Evolutionary conservation across 2,888 invertebrate species (phyloP), one percentile per base, ranked within the genome.

Genomic region (Brassicogethes aeneus): DNA sequence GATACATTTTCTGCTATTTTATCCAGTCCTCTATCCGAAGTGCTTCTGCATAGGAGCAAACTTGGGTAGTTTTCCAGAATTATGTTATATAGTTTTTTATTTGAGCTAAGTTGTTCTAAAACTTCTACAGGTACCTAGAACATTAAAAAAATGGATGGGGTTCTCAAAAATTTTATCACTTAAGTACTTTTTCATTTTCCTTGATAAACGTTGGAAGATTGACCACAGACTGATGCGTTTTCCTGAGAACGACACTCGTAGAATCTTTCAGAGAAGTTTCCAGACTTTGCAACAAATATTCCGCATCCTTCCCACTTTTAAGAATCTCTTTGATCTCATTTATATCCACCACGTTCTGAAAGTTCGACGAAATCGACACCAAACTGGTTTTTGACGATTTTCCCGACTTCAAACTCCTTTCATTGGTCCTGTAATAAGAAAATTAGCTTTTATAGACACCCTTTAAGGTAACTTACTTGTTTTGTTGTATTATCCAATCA

Each of bases 401-500:
- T 37, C 48, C 50, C 3, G 56, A 56, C 42, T 57, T 55, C 5
- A 48, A 40, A 33, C 50, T 49, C 41, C 13, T 32, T 12, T 32
- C 32, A 32, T 13, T 32, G 3, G 3, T 12, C 12, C 14, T 32
- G 5, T 10, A 32, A 8, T 32, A 12, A 12, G 5, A 12, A 12
- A 12, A 10, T 10, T 8, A 7, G 5, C 12, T 32, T 32, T 10
- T 32, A 10, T 32, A 3, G 14, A 10, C 3, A 10, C 14, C 14
- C 12, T 10, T 12, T 32, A 10, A 32, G 17, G 2, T 40, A 64
- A 45, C 51, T 52, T 65, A 66, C 54, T 71, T 75, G 54, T 75
- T 74, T 53, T 82, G 80, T 53, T 81, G 80, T 5, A 69, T 73
- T 74, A 79, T 79, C 90, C 91, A 91, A 52, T 89, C 86, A 1